Evolutionary conservation across 2,797 vertebrate genomes (phyloP).

Genomic region (Prionace glauca): DNA sequence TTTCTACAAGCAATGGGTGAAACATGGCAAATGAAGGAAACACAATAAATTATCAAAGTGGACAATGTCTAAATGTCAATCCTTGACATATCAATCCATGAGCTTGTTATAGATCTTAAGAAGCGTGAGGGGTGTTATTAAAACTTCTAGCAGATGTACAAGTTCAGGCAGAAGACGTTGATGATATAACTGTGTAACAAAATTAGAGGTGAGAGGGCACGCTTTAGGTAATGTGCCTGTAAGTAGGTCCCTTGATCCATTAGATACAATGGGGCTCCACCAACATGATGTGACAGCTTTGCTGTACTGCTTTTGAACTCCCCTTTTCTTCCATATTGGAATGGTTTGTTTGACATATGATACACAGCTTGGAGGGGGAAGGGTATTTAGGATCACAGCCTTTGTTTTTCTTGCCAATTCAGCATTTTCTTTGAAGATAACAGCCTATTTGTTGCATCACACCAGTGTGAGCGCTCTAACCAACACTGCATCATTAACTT

Average conservation of each 20-base stretch:
- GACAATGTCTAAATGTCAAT: background rate
- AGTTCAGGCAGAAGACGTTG: background rate
- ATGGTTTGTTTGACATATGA: background rate
- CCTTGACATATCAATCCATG: background rate
- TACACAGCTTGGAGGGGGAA: background rate
- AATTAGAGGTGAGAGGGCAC: background rate
- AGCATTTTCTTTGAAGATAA: background rate
- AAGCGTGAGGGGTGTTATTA: background rate
- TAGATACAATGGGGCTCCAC: background rate
- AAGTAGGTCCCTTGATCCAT: background rate
- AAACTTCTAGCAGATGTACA: background rate
- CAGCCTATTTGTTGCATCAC: background rate
- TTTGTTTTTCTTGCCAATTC: background rate
- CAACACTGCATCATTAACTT: background rate
- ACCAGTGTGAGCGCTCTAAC: background rate
- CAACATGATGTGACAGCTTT: background rate
- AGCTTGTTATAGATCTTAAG: background rate
- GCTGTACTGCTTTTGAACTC: background rate
- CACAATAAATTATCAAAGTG: background rate
- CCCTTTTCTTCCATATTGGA: background rate
- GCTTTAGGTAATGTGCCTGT: background rate
- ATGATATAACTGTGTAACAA: background rate
- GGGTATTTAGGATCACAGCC: background rate
- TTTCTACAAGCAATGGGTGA: background rate
- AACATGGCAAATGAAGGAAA: background rate